Conservation (phyloP, 2,888 invertebrate species). For the Lycaena phlaeas region DNA sequence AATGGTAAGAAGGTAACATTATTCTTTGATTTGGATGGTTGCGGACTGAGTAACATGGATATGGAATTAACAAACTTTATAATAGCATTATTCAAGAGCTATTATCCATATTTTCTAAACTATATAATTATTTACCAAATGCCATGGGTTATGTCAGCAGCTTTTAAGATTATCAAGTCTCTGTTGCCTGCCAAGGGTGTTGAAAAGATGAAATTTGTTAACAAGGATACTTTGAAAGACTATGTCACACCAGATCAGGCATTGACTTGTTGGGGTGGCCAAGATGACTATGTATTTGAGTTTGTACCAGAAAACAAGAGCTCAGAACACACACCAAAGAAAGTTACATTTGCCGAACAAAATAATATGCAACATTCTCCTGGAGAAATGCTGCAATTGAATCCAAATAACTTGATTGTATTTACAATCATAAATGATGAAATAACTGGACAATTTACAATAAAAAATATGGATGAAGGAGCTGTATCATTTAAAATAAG, state of each 20-base stretch:
- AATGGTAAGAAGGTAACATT: constrained; percentile 84
- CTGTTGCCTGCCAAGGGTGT: constrained; percentile 91
- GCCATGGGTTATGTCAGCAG: constrained; percentile 95
- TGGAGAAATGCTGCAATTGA: constrained; percentile 74
- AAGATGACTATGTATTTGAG: constrained; percentile 79
- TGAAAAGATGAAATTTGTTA: constrained; percentile 88
- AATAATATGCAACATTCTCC: constrained; percentile 43
- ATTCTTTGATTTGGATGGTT: constrained; percentile 92
- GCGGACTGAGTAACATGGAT: constrained; percentile 90
- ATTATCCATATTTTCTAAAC: constrained; percentile 90
- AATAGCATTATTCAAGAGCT: constrained; percentile 88
- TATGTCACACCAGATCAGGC: constrained; percentile 83
- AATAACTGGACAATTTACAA: constrained; percentile 75
- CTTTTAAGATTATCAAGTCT: constrained; percentile 91
- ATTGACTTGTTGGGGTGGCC: constrained; percentile 86
- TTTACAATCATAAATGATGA: constrained; percentile 80
- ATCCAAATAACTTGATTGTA: constrained; percentile 79
- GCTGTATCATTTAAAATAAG: constrained; percentile 81
- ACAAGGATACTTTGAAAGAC: constrained; percentile 81
- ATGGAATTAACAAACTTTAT: constrained; percentile 92
- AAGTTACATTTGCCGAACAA: constrained; percentile 39
- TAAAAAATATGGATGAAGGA: constrained; percentile 79
- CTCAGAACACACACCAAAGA: constrained; percentile 44
- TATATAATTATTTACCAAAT: constrained; percentile 93
- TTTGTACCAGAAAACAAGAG: constrained; percentile 77